These are phyloP conservation scores for Petrocephalus zakoni DNA, from an alignment of 2,113 vertebrate genomes.

Conservation along the genomic window DNA sequence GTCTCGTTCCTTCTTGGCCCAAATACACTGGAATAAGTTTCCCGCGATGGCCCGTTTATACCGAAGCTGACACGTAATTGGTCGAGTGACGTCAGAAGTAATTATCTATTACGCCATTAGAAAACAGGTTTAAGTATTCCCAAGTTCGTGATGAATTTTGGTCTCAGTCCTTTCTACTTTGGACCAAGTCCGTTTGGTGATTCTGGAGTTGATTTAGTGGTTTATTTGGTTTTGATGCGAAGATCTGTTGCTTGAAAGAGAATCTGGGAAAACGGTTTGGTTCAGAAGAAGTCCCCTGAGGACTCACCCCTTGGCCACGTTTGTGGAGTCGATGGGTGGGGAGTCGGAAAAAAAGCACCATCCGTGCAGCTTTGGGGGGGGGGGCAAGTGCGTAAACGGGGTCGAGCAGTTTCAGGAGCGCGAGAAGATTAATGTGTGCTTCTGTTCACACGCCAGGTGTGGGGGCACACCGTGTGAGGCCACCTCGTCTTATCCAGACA, in stretches of 20 bases:
- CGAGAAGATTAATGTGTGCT: background rate
- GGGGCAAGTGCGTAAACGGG: background rate
- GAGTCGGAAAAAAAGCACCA: background rate
- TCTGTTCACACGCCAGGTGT: background rate
- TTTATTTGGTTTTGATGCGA: conserved; percentile 18
- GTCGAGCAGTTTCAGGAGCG: background rate
- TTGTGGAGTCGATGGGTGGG: background rate
- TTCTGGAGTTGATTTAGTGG: background rate
- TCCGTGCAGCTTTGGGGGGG: background rate
- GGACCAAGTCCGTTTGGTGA: conserved; percentile 4
- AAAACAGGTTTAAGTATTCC: conserved; percentile 38
- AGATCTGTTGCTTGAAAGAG: conserved; percentile 11
- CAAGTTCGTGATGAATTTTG: background rate
- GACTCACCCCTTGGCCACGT: background rate
- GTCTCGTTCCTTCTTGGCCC: background rate
- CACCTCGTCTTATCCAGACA: background rate
- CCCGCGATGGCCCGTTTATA: conserved; percentile 49
- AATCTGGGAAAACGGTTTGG: conserved; percentile 14
- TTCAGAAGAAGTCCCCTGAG: conserved; percentile 2
- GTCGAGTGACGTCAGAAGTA: conserved; percentile 42
- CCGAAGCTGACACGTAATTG: conserved; percentile 44
- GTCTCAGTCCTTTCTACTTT: background rate
- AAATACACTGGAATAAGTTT: conserved; percentile 26
- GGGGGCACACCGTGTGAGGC: background rate
- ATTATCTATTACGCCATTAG: conserved; percentile 50